These are phyloP conservation scores for Tetragnatha montana DNA, from an alignment of 2,888 invertebrate genomes.

Conservation along the genomic window DNA sequence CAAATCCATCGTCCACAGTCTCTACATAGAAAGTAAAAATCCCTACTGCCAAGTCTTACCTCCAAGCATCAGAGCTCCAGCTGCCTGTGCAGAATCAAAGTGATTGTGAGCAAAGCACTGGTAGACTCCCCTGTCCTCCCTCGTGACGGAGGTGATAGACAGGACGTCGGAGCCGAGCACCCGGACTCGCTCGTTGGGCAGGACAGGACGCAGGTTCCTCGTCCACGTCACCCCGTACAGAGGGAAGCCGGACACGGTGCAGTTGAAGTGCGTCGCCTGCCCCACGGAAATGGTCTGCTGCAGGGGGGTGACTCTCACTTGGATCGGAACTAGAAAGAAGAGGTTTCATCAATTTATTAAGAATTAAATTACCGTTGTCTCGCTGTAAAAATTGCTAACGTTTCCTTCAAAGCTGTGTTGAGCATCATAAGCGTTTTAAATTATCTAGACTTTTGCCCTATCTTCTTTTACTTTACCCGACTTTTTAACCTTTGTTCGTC, in stretches of 20 bases:
- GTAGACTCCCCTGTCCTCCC: slow-evolving; percentile 73
- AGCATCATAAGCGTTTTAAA: no score
- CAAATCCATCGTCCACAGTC: not conserved
- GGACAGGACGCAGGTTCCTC: slow-evolving; percentile 66
- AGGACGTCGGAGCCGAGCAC: slow-evolving; percentile 69
- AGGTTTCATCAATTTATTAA: not conserved
- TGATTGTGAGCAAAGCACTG: slow-evolving; percentile 92
- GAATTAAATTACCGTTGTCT: not conserved
- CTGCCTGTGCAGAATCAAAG: slow-evolving; percentile 90
- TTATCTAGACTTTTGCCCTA: no score
- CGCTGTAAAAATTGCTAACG: no score
- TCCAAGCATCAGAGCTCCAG: slow-evolving; percentile 87
- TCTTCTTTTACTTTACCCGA: no score
- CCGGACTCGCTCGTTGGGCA: slow-evolving; percentile 65
- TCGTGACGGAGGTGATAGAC: slow-evolving; percentile 71
- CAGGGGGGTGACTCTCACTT: slow-evolving; percentile 59
- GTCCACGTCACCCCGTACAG: slow-evolving; percentile 67
- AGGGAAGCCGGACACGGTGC: slow-evolving; percentile 69
- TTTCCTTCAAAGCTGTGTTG: not conserved
- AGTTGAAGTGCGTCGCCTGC: slow-evolving; percentile 69
- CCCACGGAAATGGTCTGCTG: slow-evolving; percentile 66
- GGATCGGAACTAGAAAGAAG: slow-evolving; percentile 58
- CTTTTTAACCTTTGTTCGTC: no score
- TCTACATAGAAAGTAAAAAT: no score
- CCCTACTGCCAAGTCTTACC: slow-evolving; percentile 80